Conservation (phyloP, 2,797 vertebrate genomes). For the Spinus pinus region DNA sequence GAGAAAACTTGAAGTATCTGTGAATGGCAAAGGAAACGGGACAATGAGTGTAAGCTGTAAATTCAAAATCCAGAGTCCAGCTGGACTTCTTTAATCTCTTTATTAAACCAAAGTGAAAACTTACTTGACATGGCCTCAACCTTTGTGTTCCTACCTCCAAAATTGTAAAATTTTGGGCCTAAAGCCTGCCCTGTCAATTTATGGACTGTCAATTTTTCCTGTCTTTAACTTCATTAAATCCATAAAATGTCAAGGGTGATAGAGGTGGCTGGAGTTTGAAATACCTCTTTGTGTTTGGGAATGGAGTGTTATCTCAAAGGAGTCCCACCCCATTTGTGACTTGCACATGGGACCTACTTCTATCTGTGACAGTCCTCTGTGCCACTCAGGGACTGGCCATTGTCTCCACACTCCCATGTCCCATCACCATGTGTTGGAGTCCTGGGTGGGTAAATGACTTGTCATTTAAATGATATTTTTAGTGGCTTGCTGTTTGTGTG, state of each 20-base stretch:
- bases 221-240: background rate
- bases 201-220: background rate
- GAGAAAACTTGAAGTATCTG: slow-evolving; percentile 51
- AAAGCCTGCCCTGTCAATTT: background rate
- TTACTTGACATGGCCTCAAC: background rate
- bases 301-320: background rate
- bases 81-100: background rate
- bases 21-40: slow-evolving; percentile 64
- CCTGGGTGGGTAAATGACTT: background rate
- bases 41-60: slow-evolving; percentile 69
- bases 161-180: background rate
- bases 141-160: background rate
- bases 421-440: background rate
- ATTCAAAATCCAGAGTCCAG: background rate
- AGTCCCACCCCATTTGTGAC: background rate
- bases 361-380: background rate
- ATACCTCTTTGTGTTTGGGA: background rate
- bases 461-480: background rate
- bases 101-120: background rate
- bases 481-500: background rate
- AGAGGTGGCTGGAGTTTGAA: background rate
- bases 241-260: background rate
- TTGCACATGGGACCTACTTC: background rate
- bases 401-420: background rate
- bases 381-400: background rate